Conservation (phyloP, 1,140 invertebrate species). For the Neelides sp. region DNA sequence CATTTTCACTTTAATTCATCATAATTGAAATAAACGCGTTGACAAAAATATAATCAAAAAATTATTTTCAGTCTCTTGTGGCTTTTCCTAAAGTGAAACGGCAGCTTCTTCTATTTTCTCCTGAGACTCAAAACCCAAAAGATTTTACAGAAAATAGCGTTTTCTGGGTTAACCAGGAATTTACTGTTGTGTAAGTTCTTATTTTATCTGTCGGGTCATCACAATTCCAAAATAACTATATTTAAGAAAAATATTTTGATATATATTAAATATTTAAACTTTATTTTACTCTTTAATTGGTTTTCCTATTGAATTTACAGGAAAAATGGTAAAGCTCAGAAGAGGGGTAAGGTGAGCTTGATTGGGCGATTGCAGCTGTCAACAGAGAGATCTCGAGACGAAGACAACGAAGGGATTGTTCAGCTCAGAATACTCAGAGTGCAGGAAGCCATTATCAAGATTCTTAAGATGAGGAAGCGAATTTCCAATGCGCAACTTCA, state of each 20-base stretch:
- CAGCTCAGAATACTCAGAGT: constrained; percentile 83
- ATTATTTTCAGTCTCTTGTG: constrained; percentile 58
- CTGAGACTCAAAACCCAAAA: constrained; percentile 68
- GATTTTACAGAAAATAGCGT: constrained; percentile 84
- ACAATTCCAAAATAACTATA: too few species aligned
- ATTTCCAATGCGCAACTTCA: constrained; percentile 89
- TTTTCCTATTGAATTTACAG: constrained; percentile 35
- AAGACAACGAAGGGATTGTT: constrained; percentile 95
- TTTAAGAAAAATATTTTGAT: not conserved
- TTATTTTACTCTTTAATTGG: not conserved
- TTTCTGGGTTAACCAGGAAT: constrained; percentile 96
- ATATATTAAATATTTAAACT: not conserved
- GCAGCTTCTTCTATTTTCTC: constrained; percentile 72
- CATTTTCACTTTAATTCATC: not conserved
- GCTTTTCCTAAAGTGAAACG: constrained; percentile 94
- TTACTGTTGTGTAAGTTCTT: constrained; percentile 66
- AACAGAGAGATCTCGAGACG: constrained; percentile 87
- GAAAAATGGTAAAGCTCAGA: constrained; percentile 89
- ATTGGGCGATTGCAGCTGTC: constrained; percentile 87
- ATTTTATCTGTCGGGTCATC: too few species aligned
- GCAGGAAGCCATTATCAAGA: constrained; percentile 78
- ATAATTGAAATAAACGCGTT: not conserved
- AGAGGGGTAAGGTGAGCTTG: constrained; percentile 85
- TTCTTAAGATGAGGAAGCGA: constrained; percentile 92
- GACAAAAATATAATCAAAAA: not conserved